Percentiles rank a stretch among this genome's conserved stretches.
These are phyloP conservation scores for Napeogenes inachia DNA, from an alignment of 2,888 invertebrate species.

Conservation along the genomic window DNA sequence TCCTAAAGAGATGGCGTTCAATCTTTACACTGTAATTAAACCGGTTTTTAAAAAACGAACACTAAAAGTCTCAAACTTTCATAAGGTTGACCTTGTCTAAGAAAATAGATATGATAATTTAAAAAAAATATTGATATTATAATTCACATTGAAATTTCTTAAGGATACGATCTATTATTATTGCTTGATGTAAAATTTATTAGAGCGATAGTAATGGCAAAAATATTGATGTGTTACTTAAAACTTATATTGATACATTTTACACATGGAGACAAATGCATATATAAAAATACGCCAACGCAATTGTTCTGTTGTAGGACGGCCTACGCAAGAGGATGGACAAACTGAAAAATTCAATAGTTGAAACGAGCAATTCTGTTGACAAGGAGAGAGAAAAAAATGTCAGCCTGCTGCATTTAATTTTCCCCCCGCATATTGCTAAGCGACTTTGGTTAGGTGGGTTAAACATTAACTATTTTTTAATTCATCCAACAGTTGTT, in stretches of 20 bases:
- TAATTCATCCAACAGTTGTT: background rate
- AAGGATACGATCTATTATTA: no score
- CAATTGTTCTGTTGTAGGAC: slow-evolving; percentile 75
- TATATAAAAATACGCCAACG: background rate
- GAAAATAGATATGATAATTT: no score
- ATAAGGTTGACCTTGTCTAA: no score
- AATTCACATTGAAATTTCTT: no score
- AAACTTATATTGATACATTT: background rate
- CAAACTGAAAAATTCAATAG: slow-evolving; percentile 94
- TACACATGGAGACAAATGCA: background rate
- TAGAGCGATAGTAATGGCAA: no score
- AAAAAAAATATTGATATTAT: no score
- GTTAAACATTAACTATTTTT: slow-evolving; percentile 34
- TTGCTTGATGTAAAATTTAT: no score
- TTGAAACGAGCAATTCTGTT: slow-evolving; percentile 94
- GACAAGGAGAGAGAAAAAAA: slow-evolving; percentile 96
- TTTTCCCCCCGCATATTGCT: slow-evolving; percentile 96
- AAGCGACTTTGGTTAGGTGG: slow-evolving; percentile 94
- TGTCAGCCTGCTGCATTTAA: slow-evolving; percentile 93
- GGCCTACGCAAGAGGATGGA: slow-evolving; percentile 94
- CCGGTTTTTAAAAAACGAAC: slow-evolving; percentile 7
- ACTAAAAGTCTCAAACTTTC: background rate
- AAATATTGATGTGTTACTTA: no score
- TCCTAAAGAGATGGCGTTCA: slow-evolving; percentile 16
- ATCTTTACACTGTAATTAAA: slow-evolving; percentile 22